Evolutionary conservation across 2,888 invertebrate species (phyloP).

Genomic region (Drosophila pegasa): DNA sequence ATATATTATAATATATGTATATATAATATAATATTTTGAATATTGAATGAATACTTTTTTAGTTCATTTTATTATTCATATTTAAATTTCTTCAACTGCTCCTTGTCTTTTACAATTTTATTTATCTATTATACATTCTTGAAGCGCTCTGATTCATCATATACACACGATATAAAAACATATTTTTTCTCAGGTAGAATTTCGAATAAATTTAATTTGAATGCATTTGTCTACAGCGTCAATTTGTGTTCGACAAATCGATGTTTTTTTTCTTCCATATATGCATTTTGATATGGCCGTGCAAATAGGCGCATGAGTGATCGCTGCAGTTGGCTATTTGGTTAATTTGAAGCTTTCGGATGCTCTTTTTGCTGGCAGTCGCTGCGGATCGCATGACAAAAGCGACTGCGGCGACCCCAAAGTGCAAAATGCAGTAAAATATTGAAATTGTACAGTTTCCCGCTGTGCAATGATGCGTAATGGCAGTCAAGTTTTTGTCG

Average conservation of each 20-base stretch:
- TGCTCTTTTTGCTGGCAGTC: constrained; percentile 36
- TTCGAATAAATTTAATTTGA: background rate
- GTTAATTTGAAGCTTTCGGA: constrained; percentile 25
- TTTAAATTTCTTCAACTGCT: no score
- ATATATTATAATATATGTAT: no score
- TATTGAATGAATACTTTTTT: no score
- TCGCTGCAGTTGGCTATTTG: background rate
- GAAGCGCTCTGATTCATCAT: no score
- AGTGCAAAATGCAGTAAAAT: constrained; percentile 75
- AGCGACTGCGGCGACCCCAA: constrained; percentile 39
- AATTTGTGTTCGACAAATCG: background rate
- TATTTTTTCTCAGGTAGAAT: background rate
- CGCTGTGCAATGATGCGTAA: constrained; percentile 69
- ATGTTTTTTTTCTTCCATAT: background rate
- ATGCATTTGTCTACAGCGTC: background rate
- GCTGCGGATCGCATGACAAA: constrained; percentile 21
- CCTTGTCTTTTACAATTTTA: no score
- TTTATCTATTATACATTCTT: no score
- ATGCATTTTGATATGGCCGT: no score
- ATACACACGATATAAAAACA: no score
- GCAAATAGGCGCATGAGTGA: constrained; percentile 46
- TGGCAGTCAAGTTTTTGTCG: constrained; percentile 52
- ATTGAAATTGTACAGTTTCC: constrained; percentile 71
- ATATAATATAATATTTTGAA: no score
- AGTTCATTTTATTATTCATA: no score